Evolutionary conservation across 2,113 vertebrate genomes (phyloP).

Genomic region (Sula dactylatra): DNA sequence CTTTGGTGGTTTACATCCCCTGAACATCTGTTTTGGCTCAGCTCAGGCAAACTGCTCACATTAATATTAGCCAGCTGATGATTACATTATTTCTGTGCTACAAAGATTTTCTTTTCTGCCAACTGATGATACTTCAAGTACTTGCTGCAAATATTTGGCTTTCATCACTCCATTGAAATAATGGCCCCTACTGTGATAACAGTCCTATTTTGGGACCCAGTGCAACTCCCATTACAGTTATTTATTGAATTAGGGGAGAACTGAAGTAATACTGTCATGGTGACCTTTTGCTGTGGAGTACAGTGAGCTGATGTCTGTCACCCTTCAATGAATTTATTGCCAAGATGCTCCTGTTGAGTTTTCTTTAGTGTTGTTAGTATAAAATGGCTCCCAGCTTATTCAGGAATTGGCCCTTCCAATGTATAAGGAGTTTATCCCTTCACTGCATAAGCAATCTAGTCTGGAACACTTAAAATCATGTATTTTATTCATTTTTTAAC

Average conservation of each 20-base stretch:
- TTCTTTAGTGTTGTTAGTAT: neutral
- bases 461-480: neutral
- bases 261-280: neutral
- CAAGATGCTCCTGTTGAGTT: neutral
- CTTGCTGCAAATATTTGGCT: neutral
- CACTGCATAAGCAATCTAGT: neutral
- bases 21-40: neutral
- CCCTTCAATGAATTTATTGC: neutral
- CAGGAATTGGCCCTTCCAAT: neutral
- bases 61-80: neutral
- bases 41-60: neutral
- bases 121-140: neutral
- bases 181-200: neutral
- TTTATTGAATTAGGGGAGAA: slow-evolving; percentile 2
- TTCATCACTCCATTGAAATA: neutral
- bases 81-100: neutral
- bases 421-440: neutral
- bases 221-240: neutral
- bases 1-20: neutral
- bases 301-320: neutral
- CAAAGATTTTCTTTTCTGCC: neutral
- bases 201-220: neutral
- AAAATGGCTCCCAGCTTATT: neutral
- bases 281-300: neutral
- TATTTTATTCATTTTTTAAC: neutral